Evolutionary conservation across 1,140 invertebrate species (phyloP).

Genomic region (Pogonomyrmex barbatus): DNA sequence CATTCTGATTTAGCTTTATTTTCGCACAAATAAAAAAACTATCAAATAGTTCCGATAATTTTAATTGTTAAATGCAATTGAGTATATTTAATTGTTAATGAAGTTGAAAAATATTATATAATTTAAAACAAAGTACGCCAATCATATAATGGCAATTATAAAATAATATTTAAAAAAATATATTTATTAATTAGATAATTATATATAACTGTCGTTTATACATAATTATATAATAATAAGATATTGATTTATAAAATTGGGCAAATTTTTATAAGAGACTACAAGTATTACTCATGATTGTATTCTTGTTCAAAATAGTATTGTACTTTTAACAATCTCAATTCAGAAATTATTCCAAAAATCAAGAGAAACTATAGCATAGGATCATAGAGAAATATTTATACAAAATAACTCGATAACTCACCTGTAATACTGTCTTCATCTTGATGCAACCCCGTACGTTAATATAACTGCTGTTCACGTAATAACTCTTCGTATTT

Average conservation of each 20-base stretch:
- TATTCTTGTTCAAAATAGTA: neutral
- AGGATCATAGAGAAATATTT: neutral
- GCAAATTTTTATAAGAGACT: neutral
- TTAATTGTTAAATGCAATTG: neutral
- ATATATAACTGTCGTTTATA: neutral
- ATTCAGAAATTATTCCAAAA: neutral
- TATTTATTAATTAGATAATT: neutral
- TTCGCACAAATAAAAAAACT: neutral
- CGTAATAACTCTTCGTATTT: neutral
- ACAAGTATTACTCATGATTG: neutral
- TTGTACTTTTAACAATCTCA: neutral
- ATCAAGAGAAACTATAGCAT: neutral
- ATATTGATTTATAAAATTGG: neutral
- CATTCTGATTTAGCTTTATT: neutral
- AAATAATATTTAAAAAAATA: slow-evolving; percentile 4
- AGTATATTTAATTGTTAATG: neutral
- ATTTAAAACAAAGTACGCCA: neutral
- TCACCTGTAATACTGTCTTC: slow-evolving; percentile 69
- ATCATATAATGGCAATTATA: neutral
- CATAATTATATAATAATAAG: neutral
- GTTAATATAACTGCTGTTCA: neutral
- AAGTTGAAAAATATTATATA: neutral
- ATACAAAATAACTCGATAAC: slow-evolving; percentile 32
- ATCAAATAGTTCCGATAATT: neutral
- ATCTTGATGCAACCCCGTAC: slow-evolving; percentile 59